Evolutionary conservation across 2,113 vertebrate species (phyloP).

Genomic region (Scomber japonicus): DNA sequence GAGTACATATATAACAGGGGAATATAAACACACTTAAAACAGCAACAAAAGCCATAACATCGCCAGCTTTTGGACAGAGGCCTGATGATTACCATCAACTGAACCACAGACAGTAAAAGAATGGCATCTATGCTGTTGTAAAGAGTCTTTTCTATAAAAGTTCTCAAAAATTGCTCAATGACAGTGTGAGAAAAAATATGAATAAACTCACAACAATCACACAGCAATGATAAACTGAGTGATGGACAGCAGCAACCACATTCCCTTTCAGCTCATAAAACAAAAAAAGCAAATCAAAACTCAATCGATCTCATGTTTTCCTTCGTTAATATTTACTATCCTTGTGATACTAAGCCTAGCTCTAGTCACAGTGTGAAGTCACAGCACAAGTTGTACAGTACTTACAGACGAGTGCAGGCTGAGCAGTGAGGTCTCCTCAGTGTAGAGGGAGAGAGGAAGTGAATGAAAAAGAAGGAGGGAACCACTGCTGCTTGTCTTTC

Average conservation of each 20-base stretch:
- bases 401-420: constrained; percentile 72
- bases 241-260: constrained; percentile 10
- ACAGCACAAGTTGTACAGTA: constrained; percentile 61
- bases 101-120: constrained; percentile 25
- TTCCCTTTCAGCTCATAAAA: too few species aligned
- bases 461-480: constrained; percentile 73
- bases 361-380: constrained; percentile 1
- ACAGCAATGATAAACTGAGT: constrained; percentile 8
- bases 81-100: constrained; percentile 44
- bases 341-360: background rate
- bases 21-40: constrained; percentile 1
- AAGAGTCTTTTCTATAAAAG: background rate
- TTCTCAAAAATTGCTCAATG: constrained; percentile 37
- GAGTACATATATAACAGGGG: background rate
- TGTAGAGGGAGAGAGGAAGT: constrained; percentile 64
- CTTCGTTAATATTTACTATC: background rate
- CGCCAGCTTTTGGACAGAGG: background rate
- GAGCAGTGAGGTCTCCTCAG: constrained; percentile 67
- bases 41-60: constrained; percentile 18
- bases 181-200: background rate
- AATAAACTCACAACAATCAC: background rate
- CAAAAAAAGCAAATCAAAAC: background rate
- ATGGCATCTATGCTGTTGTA: background rate
- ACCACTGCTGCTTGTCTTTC: constrained; percentile 50
- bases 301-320: background rate